Evolutionary conservation across 2,797 vertebrate species (phyloP).

Genomic region (Sebastes aleutianus): DNA sequence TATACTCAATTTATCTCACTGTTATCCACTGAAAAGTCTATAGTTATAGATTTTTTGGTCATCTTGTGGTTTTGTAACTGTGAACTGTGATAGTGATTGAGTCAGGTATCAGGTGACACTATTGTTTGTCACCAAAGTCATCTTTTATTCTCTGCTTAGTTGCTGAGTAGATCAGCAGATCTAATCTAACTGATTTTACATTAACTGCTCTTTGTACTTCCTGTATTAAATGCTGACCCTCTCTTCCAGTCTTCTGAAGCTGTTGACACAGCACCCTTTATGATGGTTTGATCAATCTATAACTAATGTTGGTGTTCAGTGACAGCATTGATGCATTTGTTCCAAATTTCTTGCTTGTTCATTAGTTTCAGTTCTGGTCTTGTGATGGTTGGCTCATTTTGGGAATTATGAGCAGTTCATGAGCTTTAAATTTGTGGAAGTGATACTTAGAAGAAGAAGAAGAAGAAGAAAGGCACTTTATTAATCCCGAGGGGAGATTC

Average conservation of each 20-base stretch:
- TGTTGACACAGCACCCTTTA: neutral
- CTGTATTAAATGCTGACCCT: neutral
- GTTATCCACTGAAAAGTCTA: too few relatives aligned
- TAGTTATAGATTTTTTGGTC: neutral
- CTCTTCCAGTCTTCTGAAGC: neutral
- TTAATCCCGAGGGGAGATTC: too few relatives aligned
- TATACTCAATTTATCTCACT: neutral
- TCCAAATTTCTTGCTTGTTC: neutral
- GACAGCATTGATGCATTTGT: neutral
- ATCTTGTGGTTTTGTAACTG: neutral
- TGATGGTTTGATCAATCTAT: neutral
- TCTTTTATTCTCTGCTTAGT: too few relatives aligned
- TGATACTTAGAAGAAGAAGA: neutral
- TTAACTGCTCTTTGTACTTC: neutral
- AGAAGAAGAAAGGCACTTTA: too few relatives aligned
- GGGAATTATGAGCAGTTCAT: neutral
- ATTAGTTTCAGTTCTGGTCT: conserved; percentile 30
- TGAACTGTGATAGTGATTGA: neutral
- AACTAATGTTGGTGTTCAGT: neutral
- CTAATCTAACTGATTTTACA: too few relatives aligned
- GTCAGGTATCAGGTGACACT: neutral
- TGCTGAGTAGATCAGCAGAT: neutral
- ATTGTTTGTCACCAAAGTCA: neutral
- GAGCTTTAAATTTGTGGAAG: conserved; percentile 1
- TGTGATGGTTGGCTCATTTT: neutral